Conservation (phyloP, 2,113 vertebrate species). For the Catharus bicknelli region DNA sequence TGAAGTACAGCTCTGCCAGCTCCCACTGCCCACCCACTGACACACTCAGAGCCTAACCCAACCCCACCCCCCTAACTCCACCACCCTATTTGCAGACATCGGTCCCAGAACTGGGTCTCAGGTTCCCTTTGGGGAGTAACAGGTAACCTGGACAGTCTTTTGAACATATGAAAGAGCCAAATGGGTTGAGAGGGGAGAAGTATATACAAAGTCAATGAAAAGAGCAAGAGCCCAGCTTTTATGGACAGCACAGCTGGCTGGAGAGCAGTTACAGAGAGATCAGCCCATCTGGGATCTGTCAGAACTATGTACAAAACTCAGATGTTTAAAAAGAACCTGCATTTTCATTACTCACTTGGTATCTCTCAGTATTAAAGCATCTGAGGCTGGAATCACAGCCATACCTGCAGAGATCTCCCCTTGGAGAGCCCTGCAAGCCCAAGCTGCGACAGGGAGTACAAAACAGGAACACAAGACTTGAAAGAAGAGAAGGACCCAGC, state of each 20-base stretch:
- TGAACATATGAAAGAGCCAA: neutral
- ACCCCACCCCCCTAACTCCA: neutral
- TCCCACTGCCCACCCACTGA: neutral
- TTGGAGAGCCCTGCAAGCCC: neutral
- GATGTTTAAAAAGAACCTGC: slow-evolving; percentile 1
- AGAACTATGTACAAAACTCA: slow-evolving; percentile 47
- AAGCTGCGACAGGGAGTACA: slow-evolving; percentile 11
- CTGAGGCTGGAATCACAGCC: slow-evolving; percentile 12
- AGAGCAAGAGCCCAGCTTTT: neutral
- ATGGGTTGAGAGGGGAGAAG: neutral
- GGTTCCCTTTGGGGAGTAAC: neutral
- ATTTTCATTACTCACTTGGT: slow-evolving; percentile 25
- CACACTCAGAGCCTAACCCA: neutral
- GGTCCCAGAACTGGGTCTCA: neutral
- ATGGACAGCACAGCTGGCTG: neutral
- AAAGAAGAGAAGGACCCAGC: neutral
- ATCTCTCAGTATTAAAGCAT: slow-evolving; percentile 33
- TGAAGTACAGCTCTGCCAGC: neutral
- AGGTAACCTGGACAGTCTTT: neutral
- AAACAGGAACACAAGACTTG: neutral
- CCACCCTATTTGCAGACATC: neutral
- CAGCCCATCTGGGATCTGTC: neutral
- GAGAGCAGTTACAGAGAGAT: neutral
- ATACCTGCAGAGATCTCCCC: neutral
- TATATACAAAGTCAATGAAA: slow-evolving; percentile 37